Evolutionary conservation across 1,140 invertebrate species (phyloP), one percentile per base, ranked within the genome.

Genomic region (Euwallacea similis): DNA sequence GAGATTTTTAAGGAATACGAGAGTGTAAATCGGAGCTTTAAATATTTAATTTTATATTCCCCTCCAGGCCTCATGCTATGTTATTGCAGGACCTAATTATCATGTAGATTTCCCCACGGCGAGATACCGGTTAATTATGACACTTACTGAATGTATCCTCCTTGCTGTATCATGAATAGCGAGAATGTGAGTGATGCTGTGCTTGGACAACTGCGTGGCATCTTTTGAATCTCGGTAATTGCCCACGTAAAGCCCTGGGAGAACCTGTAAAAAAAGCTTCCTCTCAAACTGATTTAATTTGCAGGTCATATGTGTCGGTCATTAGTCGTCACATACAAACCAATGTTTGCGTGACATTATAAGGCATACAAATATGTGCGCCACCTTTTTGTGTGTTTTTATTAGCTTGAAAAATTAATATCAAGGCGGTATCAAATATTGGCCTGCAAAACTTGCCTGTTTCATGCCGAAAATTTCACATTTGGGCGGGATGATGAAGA

Each of bases 211-310:
- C 82, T 98, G 95, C 75, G 90, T 87, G 10, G 88, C 81, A 83
- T 98, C 95, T 83, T 97, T 97, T 13, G 95, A 95, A 84, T 98
- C 96, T 76, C 95, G 86, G 82, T 93, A 93, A 82, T 93, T 94
- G 63, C 92, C 92, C 70, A 95, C 89, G 81, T 93, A 95, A 13
- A 95, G 87, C 70, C 93, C 93, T 59, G 93, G 89, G 75, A 95
- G 87, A 71, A 95, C 92, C 93, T 95, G 81, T 4, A 16, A 56
- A 50, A 50, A 50, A 50, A 50, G 6, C 13, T 50, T n/a, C 46
- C 21, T 33, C 4, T 33, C 21, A 33, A 33, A 33, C 1, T 33
- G 4, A 33, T 4, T 33, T 33, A 33, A 33, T 33, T 33, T 33
- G 21, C 21, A 33, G 21, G 21, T 33, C 21, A 33, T 33, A 33